Evolutionary conservation across 2,797 vertebrate species (phyloP).

Genomic region (Mycteria americana): DNA sequence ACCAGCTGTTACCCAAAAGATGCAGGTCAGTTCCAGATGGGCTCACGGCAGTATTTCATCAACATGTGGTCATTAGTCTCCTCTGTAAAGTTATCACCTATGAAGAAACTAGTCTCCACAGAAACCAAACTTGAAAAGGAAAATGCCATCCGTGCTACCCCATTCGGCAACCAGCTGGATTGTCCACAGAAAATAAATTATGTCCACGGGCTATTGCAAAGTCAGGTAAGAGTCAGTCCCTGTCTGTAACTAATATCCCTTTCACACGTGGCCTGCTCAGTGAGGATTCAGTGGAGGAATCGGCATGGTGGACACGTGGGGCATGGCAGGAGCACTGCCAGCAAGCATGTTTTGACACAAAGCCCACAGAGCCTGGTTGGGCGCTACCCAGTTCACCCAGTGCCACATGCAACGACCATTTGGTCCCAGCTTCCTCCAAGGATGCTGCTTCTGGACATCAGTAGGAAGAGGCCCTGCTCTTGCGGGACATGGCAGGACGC

Average conservation of each 20-base stretch:
- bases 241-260: not conserved
- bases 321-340: not conserved
- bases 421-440: not conserved
- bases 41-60: not conserved
- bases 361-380: not conserved
- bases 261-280: not conserved
- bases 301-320: fast-evolving
- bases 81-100: slow-evolving; percentile 35
- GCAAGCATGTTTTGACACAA: not conserved
- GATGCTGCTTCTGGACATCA: not conserved
- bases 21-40: not conserved
- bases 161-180: not conserved
- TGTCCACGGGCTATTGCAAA: not conserved
- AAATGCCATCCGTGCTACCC: not conserved
- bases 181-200: not conserved
- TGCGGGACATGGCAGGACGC: fast-evolving
- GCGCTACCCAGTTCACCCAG: not conserved
- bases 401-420: not conserved
- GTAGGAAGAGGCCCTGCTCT: fast-evolving
- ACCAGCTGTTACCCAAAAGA: not conserved
- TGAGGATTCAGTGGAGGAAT: not conserved
- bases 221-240: not conserved
- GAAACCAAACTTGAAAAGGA: not conserved
- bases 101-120: not conserved
- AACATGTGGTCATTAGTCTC: not conserved